Evolutionary conservation across 2,113 vertebrate species (phyloP).

Genomic region (Corydoras sp.): DNA sequence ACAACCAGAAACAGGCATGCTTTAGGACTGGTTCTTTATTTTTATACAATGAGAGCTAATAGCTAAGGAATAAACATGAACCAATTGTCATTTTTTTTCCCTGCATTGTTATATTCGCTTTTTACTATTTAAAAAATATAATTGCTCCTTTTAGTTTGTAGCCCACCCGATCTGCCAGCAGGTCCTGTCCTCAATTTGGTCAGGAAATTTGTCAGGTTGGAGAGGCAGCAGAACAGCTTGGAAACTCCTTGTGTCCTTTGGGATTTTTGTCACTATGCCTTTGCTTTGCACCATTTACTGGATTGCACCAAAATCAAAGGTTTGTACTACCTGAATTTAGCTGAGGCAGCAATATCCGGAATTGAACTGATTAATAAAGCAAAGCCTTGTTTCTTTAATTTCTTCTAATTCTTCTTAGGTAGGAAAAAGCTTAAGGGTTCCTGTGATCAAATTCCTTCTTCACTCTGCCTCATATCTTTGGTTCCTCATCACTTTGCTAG

Average conservation of each 20-base stretch:
- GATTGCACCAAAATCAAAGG: constrained; percentile 82
- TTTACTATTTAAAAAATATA: too few relatives aligned
- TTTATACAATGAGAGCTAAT: too few relatives aligned
- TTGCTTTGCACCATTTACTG: constrained; percentile 80
- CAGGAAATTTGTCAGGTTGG: constrained; percentile 78
- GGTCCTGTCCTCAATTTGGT: constrained; percentile 88
- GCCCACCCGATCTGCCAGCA: constrained; percentile 89
- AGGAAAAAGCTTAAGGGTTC: constrained; percentile 74
- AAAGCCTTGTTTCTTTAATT: not conserved
- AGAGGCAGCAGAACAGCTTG: constrained; percentile 76
- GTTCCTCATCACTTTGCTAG: constrained; percentile 81
- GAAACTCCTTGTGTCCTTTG: constrained; percentile 75
- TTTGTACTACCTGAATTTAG: constrained; percentile 32
- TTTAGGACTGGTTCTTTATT: too few relatives aligned
- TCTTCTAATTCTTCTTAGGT: constrained; percentile 1
- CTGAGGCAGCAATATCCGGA: too few relatives aligned
- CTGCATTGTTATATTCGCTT: too few relatives aligned
- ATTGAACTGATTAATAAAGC: too few relatives aligned
- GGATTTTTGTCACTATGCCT: constrained; percentile 83
- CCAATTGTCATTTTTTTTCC: too few relatives aligned
- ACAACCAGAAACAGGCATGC: constrained; percentile 79
- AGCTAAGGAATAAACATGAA: too few relatives aligned
- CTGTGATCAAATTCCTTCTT: constrained; percentile 82
- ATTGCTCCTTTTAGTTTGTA: constrained; percentile 68
- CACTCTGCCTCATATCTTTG: constrained; percentile 85